These are phyloP conservation scores for Hirtodrosophila duncani DNA, from an alignment of 2,888 invertebrate genomes.

Conservation along the genomic window DNA sequence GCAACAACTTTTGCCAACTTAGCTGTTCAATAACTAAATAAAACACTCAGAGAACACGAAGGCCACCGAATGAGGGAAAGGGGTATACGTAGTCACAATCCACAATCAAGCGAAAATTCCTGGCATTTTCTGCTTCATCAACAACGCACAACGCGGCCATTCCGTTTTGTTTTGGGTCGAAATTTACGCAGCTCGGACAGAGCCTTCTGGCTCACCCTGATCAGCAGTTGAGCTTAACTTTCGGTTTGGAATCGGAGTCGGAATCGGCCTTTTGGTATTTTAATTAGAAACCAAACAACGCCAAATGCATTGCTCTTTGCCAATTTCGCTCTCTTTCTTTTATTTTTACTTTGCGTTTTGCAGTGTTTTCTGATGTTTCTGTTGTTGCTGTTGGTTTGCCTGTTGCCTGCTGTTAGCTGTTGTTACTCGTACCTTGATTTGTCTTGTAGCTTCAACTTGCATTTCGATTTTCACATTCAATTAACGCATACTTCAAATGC, in stretches of 20 bases:
- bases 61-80: constrained; percentile 3
- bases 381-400: neutral
- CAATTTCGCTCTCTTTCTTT: constrained; percentile 47
- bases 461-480: constrained; percentile 65
- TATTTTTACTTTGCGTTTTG: neutral
- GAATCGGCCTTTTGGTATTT: constrained; percentile 53
- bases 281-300: constrained; percentile 69
- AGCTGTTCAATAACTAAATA: constrained; percentile 69
- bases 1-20: constrained; percentile 23
- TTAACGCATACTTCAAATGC: constrained; percentile 65
- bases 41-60: constrained; percentile 46
- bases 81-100: constrained; percentile 10
- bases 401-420: constrained; percentile 5
- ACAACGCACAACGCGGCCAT: constrained; percentile 64
- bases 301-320: constrained; percentile 59
- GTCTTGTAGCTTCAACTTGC: constrained; percentile 26
- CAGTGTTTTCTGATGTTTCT: constrained; percentile 20
- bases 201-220: constrained; percentile 19
- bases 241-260: constrained; percentile 21
- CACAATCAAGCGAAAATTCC: constrained; percentile 70
- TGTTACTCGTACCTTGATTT: constrained; percentile 11
- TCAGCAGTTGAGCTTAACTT: constrained; percentile 58
- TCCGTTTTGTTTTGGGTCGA: constrained; percentile 57
- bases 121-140: constrained; percentile 69
- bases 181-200: constrained; percentile 39